A percentile compares a stretch with the other conserved stretches of the same genome.
phyloP scores from a whole-genome alignment of 2,797 vertebrate genomes.

The Harpagifer antarcticus region DNA sequence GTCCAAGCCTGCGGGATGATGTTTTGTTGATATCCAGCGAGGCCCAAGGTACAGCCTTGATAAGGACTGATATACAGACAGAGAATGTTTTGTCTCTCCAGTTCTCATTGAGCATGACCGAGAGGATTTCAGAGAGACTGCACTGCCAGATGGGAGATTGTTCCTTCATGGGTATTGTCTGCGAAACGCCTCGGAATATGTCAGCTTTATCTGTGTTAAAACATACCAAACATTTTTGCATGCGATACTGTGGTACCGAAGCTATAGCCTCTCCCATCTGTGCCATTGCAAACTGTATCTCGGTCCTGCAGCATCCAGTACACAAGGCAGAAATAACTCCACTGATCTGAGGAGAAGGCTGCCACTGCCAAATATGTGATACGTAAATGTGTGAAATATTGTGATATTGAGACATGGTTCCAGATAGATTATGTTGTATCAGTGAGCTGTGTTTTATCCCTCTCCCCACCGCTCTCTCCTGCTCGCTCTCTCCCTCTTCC shows the following conservation, averaged over 20 bases:
- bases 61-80: slow-evolving; percentile 77
- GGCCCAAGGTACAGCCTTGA: slow-evolving; percentile 77
- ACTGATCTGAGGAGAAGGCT: slow-evolving; percentile 77
- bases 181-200: slow-evolving; percentile 81
- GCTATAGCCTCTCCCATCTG: slow-evolving; percentile 82
- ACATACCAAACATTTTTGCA: slow-evolving; percentile 85
- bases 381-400: slow-evolving; percentile 84
- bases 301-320: slow-evolving; percentile 79
- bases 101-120: slow-evolving; percentile 79
- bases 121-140: slow-evolving; percentile 80
- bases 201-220: slow-evolving; percentile 85
- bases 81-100: slow-evolving; percentile 81
- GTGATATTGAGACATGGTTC: slow-evolving; percentile 83
- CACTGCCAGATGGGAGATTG: slow-evolving; percentile 84
- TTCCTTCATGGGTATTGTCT: slow-evolving; percentile 84
- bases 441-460: slow-evolving; percentile 80
- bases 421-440: slow-evolving; percentile 82
- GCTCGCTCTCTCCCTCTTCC: slow-evolving; percentile 54
- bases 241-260: slow-evolving; percentile 78
- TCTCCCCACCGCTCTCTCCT: slow-evolving; percentile 62
- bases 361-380: slow-evolving; percentile 79
- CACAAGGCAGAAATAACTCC: slow-evolving; percentile 80
- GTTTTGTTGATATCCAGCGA: slow-evolving; percentile 69
- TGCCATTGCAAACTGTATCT: slow-evolving; percentile 81
- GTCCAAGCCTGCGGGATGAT: slow-evolving; percentile 66